Conservation (phyloP, 2,113 vertebrate genomes). For the Ctenomys sociabilis region DNA sequence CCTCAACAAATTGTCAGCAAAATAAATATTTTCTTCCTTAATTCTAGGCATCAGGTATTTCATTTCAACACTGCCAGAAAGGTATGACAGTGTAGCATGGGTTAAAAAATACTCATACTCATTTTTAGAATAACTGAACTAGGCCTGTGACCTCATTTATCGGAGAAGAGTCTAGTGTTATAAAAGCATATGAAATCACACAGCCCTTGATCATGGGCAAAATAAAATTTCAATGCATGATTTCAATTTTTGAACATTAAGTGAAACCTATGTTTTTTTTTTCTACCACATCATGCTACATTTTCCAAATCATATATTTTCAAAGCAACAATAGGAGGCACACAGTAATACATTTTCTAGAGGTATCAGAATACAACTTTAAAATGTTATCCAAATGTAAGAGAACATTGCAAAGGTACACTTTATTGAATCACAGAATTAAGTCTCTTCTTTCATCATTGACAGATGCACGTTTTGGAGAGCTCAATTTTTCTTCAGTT, state of each 20-base stretch:
- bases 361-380: not conserved
- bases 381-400: not conserved
- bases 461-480: not conserved
- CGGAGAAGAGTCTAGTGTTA: not conserved
- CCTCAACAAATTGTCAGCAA: no score
- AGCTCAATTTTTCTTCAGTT: not conserved
- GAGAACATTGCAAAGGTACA: not conserved
- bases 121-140: not conserved
- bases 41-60: no score
- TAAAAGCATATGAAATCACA: not conserved
- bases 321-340: not conserved
- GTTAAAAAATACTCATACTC: not conserved
- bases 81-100: not conserved
- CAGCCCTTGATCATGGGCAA: not conserved
- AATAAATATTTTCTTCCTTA: no score
- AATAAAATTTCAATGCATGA: not conserved
- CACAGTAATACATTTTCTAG: not conserved
- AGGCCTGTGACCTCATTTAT: not conserved
- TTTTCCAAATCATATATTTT: not conserved
- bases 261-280: not conserved
- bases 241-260: not conserved
- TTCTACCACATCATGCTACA: not conserved
- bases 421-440: not conserved
- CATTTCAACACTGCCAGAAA: no score
- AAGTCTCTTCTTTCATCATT: not conserved